A percentile compares a stretch with the other conserved stretches of the same genome.
phyloP scores from a whole-genome alignment of 2,797 vertebrate genomes.

The Sandelia bainsii region DNA sequence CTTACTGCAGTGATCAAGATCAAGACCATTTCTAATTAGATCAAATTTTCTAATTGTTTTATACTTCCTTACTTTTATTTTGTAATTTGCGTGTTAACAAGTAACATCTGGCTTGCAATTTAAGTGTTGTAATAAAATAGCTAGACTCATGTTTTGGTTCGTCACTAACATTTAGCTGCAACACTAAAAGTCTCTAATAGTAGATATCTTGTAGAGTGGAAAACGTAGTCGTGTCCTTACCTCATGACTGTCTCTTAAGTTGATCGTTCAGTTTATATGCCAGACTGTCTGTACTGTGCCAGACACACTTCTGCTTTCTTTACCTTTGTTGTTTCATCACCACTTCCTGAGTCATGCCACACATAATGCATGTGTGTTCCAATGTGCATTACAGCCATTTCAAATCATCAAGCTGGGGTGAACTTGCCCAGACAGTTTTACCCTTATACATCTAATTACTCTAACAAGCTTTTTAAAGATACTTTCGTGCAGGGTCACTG shows the following conservation, averaged over 20 bases:
- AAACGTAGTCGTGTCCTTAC: constrained; percentile 52
- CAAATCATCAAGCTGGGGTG: background rate
- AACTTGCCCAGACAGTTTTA: constrained; percentile 8
- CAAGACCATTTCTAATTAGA: background rate
- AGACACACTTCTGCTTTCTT: constrained; percentile 83
- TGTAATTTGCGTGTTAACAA: background rate
- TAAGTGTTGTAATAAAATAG: background rate
- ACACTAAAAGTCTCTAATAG: background rate
- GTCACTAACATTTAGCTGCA: background rate
- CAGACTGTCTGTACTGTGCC: constrained; percentile 45
- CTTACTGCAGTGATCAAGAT: background rate
- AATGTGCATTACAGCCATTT: background rate
- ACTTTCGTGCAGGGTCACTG: background rate
- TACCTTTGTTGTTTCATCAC: constrained; percentile 73
- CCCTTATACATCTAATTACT: background rate
- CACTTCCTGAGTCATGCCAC: constrained; percentile 81
- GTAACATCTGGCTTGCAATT: background rate
- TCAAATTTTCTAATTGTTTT: background rate
- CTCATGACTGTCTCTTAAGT: constrained; percentile 33
- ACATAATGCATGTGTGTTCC: constrained; percentile 20
- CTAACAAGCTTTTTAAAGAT: background rate
- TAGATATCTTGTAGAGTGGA: background rate
- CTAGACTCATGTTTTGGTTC: background rate
- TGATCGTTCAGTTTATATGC: constrained; percentile 26
- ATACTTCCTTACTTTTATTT: background rate